Evolutionary conservation across 1,140 invertebrate genomes (phyloP).

Genomic region (Pseudachorutes palmiensis): DNA sequence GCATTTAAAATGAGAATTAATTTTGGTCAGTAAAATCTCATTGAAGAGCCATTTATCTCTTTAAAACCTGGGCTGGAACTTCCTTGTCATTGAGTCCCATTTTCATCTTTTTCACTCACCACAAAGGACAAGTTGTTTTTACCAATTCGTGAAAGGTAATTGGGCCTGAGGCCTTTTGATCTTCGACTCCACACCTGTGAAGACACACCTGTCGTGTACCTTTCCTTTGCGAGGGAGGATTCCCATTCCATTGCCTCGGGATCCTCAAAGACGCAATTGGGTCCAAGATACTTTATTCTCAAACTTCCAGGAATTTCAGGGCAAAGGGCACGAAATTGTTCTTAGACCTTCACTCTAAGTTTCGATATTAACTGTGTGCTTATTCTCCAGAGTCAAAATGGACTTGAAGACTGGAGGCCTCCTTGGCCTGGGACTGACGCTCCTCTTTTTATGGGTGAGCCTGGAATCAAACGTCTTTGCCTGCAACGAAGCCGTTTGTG

Average conservation of each 20-base stretch:
- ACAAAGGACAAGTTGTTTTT: background rate
- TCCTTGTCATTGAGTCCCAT: no score
- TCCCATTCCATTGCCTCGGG: background rate
- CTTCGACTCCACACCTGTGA: background rate
- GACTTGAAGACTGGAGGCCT: background rate
- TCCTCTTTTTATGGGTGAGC: background rate
- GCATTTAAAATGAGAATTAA: no score
- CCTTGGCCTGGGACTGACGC: background rate
- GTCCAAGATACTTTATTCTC: background rate
- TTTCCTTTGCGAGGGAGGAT: background rate
- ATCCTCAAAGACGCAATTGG: background rate
- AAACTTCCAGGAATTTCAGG: background rate
- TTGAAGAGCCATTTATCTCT: no score
- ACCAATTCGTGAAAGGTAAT: background rate
- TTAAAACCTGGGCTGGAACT: no score
- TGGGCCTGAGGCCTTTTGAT: background rate
- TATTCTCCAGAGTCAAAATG: background rate
- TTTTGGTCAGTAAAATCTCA: no score
- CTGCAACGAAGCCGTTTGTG: constrained; percentile 85
- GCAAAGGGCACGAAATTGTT: background rate
- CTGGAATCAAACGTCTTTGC: constrained; percentile 16
- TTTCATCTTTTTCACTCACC: background rate
- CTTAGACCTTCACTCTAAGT: background rate
- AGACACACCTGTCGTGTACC: background rate
- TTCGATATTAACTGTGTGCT: background rate